Base-by-base conservation (phyloP, 2,797 vertebrate genomes). In the Erethizon dorsatum region DNA sequence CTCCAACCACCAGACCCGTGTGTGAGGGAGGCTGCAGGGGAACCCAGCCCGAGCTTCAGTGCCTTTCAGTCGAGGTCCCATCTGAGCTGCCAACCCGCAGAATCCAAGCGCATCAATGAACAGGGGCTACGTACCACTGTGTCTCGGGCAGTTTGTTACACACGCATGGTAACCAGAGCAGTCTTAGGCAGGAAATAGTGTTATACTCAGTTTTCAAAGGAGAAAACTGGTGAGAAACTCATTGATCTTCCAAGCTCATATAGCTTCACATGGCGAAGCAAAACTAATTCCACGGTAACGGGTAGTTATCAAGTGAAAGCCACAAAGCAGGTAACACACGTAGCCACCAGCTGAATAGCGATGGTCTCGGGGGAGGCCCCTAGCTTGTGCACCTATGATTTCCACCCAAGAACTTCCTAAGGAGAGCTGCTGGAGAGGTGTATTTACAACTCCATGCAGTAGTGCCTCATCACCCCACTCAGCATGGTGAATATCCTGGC, bases 101-200 rank as follows among this genome's bases (percentile, higher is more conserved):
- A 56, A 61, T 67, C 67, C 57, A 8, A 3, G 6, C 22, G 24
- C 11, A 28, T 6, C 31, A 26, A 14, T 2, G 24, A 33, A 52
- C 5, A 14, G 0, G 2, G 2, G 52, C n/a, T 5, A 31, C 5
- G 8, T 41, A 5, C 7, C 15, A 1, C 7, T 78, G 0, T 28
- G 5, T 45, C 37, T 50, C 4, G 5, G 59, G 26, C 41, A 4
- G 10, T 52, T 57, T 57, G 59, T 56, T 63, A 37, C n/a, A 5
- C 2, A 31, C 0, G 50, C 9, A 10, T 12, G 15, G 14, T 73
- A 63, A 75, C 33, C 6, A 4, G 22, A 33, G n/a, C 2, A 12
- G 11, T 71, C 61, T 41, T 18, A 12, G 73, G 86, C 13, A 77
- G 47, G 47, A 63, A 54, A 28, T 5, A 77, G n/a, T 33, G 52